Evolutionary conservation across 1,140 invertebrate species (phyloP).

Genomic region (Procambarus clarkii): DNA sequence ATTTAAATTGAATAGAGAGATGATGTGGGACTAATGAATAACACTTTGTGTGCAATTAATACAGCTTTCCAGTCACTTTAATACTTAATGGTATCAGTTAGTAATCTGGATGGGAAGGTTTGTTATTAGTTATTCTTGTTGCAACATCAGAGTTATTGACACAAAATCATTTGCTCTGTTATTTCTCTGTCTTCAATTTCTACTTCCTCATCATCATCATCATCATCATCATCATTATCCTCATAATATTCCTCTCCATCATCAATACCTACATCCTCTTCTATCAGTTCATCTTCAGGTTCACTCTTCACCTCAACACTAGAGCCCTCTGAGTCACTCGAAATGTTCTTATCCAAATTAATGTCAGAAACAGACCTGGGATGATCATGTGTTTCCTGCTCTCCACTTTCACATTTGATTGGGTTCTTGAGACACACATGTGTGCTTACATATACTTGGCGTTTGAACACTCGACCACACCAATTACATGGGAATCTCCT

Average conservation of each 20-base stretch:
- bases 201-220: neutral
- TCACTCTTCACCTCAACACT: conserved; percentile 59
- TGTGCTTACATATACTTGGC: conserved; percentile 56
- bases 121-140: neutral
- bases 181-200: neutral
- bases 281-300: conserved; percentile 49
- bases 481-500: conserved; percentile 59
- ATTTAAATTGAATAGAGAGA: neutral
- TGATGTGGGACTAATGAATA: too few species aligned
- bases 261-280: conserved; percentile 5
- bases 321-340: conserved; percentile 38
- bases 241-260: conserved; percentile 18
- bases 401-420: conserved; percentile 1
- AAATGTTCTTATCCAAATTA: neutral
- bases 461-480: conserved; percentile 61
- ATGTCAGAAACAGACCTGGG: neutral
- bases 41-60: neutral
- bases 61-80: neutral
- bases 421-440: conserved; percentile 46
- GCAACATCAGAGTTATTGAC: too few species aligned
- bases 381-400: neutral
- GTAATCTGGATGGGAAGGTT: neutral
- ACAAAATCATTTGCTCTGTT: neutral
- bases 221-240: conserved; percentile 11
- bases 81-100: neutral